phyloP scores from a whole-genome alignment of 2,888 invertebrate genomes.

The Thelaira solivaga region DNA sequence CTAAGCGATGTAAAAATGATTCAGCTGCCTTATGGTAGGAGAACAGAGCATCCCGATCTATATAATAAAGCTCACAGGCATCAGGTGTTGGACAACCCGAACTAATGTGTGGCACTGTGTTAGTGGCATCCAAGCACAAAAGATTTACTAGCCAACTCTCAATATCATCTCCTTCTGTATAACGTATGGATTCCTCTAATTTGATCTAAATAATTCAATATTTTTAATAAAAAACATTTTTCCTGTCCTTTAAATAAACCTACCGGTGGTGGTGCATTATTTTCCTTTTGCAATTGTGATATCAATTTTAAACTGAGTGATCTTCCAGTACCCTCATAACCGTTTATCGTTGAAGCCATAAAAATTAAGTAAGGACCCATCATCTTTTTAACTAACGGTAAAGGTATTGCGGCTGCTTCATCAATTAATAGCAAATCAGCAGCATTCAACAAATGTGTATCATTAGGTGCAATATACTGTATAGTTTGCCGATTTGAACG shows the following conservation, averaged over 20 bases:
- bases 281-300: conserved; percentile 86
- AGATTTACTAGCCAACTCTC: conserved; percentile 95
- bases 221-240: background rate
- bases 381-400: conserved; percentile 93
- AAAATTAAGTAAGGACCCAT: conserved; percentile 95
- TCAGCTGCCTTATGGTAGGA: conserved; percentile 97
- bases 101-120: conserved; percentile 79
- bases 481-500: conserved; percentile 95
- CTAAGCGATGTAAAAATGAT: conserved; percentile 92
- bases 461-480: conserved; percentile 97
- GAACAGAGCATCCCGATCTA: conserved; percentile 95
- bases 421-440: conserved; percentile 97
- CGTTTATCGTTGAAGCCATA: conserved; percentile 97
- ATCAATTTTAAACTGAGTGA: conserved; percentile 96
- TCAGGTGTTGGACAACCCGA: conserved; percentile 94
- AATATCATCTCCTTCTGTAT: conserved; percentile 89
- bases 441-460: conserved; percentile 91
- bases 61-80: conserved; percentile 91
- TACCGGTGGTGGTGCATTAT: conserved; percentile 81
- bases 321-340: conserved; percentile 98
- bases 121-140: conserved; percentile 91
- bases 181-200: conserved; percentile 96
- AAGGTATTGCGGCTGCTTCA: conserved; percentile 98
- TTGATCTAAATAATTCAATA: conserved; percentile 79
- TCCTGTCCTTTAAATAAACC: conserved; percentile 66